Evolutionary conservation across 2,113 vertebrate species (phyloP).

Genomic region (Chamaea fasciata): DNA sequence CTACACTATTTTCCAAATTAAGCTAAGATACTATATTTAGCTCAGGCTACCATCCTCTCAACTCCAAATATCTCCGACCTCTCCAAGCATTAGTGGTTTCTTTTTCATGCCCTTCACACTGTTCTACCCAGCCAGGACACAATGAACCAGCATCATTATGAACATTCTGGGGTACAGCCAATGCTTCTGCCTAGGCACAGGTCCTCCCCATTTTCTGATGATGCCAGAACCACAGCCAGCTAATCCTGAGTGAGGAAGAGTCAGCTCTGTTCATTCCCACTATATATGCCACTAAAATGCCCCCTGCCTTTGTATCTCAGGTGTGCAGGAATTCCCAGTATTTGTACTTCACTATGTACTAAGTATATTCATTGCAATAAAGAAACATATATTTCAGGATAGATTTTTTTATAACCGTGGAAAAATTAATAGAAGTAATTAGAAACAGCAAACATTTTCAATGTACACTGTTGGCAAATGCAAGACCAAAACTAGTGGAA

Average conservation of each 20-base stretch:
- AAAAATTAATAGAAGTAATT: background rate
- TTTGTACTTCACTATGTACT: background rate
- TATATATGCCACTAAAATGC: background rate
- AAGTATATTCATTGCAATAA: background rate
- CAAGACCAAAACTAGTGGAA: background rate
- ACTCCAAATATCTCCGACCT: background rate
- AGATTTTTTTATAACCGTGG: background rate
- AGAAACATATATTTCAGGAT: background rate
- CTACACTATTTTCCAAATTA: background rate
- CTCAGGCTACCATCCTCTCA: background rate
- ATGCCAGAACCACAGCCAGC: background rate
- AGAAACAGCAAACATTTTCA: background rate
- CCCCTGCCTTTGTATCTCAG: background rate
- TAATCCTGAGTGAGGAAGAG: background rate
- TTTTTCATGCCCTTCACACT: background rate
- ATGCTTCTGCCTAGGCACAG: background rate
- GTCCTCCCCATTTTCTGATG: background rate
- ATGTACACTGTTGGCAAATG: background rate
- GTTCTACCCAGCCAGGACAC: background rate
- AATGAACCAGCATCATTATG: background rate
- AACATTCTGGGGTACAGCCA: background rate
- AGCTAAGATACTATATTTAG: background rate
- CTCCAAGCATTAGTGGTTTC: background rate
- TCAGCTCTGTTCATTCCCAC: background rate
- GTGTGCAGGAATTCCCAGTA: background rate